Base-by-base conservation (phyloP, 1,140 invertebrate genomes). In the Copidosoma floridanum region DNA sequence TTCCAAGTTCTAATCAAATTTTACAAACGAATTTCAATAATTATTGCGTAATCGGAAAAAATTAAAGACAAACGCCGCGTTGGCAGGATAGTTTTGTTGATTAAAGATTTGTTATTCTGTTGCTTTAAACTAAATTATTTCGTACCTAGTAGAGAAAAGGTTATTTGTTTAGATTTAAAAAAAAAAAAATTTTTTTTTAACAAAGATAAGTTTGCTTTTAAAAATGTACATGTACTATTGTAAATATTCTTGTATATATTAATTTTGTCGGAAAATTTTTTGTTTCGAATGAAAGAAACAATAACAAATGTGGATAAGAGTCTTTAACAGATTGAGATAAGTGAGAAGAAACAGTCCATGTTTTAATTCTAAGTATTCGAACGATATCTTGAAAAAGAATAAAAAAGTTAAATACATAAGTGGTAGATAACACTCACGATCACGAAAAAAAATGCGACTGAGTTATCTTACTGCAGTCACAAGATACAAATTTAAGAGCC, bases 231-330 rank as follows among this genome's bases (percentile, higher is more conserved):
- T 70, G 57, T 66, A 67, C 27, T 26, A 67, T 52, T 72, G 71
- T 73, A 72, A 71, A 72, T 73, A 73, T 58, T 68, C 51, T 68
- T 74, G 70, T 74, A 74, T 65, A 73, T 74, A 73, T 63, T 68
- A 64, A 63, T 61, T 41, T 65, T 65, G 57, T 51, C 43, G 60
- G 62, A 63, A 61, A 61, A n/a, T n/a, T n/a, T 65, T 62, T 70
- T 59, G 59, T 68, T 70, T 61, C 44, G n/a, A 41, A 29, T 26
- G 20, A 46, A n/a, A 50, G 32, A 66, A 50, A 50, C 46, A 57
- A 66, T 67, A 69, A 65, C 55, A 55, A 52, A 65, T 6, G 29
- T 32, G 29, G 6, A 32, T 32, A 40, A 68, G 29, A 67, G n/a
- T n/a, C n/a, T 59, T 46, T 56, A 65, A n/a, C n/a, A 61, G 18